Evolutionary conservation across 2,797 vertebrate species (phyloP).

Genomic region (Sternotherus odoratus): DNA sequence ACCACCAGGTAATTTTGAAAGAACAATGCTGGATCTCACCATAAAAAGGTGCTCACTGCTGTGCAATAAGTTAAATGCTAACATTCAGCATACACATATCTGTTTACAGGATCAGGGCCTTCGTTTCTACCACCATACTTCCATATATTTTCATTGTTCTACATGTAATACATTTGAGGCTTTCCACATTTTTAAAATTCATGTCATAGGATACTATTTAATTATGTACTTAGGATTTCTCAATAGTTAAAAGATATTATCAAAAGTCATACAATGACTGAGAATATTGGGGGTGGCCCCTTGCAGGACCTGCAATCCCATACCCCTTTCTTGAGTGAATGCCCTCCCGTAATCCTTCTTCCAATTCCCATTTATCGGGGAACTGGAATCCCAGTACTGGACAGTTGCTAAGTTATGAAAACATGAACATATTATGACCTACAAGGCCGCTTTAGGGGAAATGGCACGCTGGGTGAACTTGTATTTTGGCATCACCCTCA

Average conservation of each 20-base stretch:
- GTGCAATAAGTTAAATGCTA: not conserved
- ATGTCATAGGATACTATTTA: not conserved
- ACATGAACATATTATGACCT: not conserved
- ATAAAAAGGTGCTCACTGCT: not conserved
- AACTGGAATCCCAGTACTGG: not conserved
- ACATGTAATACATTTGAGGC: not conserved
- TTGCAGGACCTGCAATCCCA: not conserved
- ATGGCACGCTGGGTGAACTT: no score
- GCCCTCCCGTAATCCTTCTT: not conserved
- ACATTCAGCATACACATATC: rapidly evolving
- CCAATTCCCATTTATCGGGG: not conserved
- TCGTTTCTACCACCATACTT: not conserved
- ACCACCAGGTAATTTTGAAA: not conserved
- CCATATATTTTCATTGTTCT: not conserved
- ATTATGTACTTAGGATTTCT: not conserved
- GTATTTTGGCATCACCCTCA: no score
- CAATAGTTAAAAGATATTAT: not conserved
- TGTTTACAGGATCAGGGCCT: not conserved
- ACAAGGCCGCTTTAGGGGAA: no score
- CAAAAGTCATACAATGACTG: not conserved
- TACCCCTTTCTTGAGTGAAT: not conserved
- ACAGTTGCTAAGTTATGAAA: not conserved
- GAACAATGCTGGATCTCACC: not conserved
- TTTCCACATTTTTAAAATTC: not conserved
- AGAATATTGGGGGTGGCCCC: not conserved